Evolutionary conservation across 1,140 invertebrate species (phyloP).

Genomic region (Holotrichia oblita): DNA sequence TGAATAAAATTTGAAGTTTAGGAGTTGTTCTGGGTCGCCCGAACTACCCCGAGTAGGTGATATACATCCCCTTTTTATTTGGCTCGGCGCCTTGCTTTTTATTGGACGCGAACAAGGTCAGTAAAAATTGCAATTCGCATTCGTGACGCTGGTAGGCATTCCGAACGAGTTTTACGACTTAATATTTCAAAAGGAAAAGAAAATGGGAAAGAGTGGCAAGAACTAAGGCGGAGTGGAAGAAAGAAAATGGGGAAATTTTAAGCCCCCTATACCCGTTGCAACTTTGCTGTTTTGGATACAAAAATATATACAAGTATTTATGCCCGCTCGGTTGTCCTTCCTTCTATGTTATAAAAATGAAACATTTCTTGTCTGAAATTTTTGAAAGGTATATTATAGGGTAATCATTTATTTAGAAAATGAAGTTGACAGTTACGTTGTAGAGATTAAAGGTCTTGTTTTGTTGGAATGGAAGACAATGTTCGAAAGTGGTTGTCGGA

Average conservation of each 20-base stretch:
- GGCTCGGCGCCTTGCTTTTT: slow-evolving; percentile 16
- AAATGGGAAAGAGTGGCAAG: not conserved
- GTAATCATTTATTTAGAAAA: too few species aligned
- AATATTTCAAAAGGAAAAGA: not conserved
- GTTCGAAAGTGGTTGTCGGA: too few species aligned
- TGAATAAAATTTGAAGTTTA: slow-evolving; percentile 36
- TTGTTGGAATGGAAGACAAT: too few species aligned
- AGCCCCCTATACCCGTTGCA: not conserved
- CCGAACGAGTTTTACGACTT: slow-evolving; percentile 26
- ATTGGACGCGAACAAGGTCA: slow-evolving; percentile 25
- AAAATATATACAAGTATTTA: not conserved
- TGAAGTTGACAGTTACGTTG: too few species aligned
- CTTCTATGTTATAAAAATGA: not conserved
- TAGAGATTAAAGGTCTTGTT: too few species aligned
- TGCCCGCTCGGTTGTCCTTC: not conserved
- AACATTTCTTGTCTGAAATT: not conserved
- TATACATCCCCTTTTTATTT: slow-evolving; percentile 16
- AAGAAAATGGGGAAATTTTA: not conserved
- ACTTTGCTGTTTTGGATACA: not conserved
- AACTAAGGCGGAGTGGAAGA: not conserved
- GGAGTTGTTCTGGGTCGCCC: slow-evolving; percentile 5
- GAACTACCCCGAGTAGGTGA: slow-evolving; percentile 16
- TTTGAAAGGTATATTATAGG: not conserved
- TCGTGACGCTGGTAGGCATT: slow-evolving; percentile 23
- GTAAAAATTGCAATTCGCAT: slow-evolving; percentile 35